Percentiles rank a stretch among this genome's conserved stretches.
phyloP scores from a whole-genome alignment of 92 coral and sea anemone species.

The Porites rus region DNA sequence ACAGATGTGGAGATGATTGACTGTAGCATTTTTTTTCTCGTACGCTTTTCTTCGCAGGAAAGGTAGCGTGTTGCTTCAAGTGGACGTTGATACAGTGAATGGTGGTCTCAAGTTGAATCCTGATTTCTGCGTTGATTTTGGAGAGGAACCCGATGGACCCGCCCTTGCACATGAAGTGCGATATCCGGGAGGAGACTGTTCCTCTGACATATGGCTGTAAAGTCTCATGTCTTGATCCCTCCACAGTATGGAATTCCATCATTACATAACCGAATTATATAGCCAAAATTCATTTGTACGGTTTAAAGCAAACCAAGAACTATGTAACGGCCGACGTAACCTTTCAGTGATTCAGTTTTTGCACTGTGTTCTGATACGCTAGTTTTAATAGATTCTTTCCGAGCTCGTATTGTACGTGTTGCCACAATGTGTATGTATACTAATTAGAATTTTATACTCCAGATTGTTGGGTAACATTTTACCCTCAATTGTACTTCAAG shows the following conservation, averaged over 20 bases:
- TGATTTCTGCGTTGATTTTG: slow-evolving; percentile 95
- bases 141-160: slow-evolving; percentile 96
- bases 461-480: not conserved
- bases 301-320: not conserved
- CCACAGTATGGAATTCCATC: not conserved
- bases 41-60: slow-evolving; percentile 61
- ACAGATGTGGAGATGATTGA: not conserved
- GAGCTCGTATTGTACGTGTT: not conserved
- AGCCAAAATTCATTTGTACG: not conserved
- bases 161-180: slow-evolving; percentile 97
- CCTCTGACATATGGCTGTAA: slow-evolving; percentile 96
- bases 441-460: not conserved
- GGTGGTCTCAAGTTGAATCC: slow-evolving; percentile 93
- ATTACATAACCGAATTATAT: not conserved
- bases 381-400: not conserved
- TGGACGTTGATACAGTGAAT: slow-evolving; percentile 85
- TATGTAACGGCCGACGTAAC: not conserved
- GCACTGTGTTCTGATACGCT: not conserved
- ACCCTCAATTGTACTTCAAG: not conserved
- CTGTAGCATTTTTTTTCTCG: not conserved
- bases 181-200: slow-evolving; percentile 98
- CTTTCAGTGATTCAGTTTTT: not conserved
- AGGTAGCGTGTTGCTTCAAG: slow-evolving; percentile 89
- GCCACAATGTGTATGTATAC: not conserved
- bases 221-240: not conserved